These are phyloP conservation scores for Squalus acanthias DNA, from an alignment of 2,797 vertebrate genomes.

Conservation along the genomic window DNA sequence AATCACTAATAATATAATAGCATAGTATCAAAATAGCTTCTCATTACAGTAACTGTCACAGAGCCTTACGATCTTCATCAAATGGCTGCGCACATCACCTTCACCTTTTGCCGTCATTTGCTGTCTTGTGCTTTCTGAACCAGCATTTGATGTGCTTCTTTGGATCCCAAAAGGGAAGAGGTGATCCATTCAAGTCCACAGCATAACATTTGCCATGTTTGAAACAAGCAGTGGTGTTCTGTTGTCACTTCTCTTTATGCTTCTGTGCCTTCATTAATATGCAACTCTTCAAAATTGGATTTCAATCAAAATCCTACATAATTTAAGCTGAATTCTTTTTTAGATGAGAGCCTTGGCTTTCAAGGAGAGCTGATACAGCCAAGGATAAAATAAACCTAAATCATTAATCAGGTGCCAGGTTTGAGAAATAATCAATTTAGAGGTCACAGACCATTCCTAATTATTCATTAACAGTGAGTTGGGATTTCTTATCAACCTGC, in stretches of 20 bases:
- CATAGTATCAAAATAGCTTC: neutral
- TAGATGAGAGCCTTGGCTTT: neutral
- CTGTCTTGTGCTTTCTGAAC: neutral
- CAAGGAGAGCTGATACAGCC: neutral
- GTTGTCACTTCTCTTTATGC: neutral
- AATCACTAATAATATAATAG: neutral
- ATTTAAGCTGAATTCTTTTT: neutral
- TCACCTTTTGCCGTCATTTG: neutral
- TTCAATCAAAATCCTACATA: conserved; percentile 6
- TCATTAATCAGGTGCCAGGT: neutral
- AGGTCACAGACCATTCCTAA: neutral
- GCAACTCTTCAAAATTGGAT: neutral
- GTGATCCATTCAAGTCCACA: neutral
- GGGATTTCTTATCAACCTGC: neutral
- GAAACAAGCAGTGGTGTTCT: neutral
- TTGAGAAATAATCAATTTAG: neutral
- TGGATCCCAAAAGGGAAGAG: neutral
- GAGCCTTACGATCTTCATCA: neutral
- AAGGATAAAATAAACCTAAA: neutral
- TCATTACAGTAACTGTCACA: neutral
- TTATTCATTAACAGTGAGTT: neutral
- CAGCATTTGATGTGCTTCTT: neutral
- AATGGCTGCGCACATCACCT: neutral
- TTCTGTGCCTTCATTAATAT: neutral
- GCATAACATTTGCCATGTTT: neutral